Base-by-base conservation (phyloP, 2,888 invertebrate genomes). In the Drosophila picticornis region DNA sequence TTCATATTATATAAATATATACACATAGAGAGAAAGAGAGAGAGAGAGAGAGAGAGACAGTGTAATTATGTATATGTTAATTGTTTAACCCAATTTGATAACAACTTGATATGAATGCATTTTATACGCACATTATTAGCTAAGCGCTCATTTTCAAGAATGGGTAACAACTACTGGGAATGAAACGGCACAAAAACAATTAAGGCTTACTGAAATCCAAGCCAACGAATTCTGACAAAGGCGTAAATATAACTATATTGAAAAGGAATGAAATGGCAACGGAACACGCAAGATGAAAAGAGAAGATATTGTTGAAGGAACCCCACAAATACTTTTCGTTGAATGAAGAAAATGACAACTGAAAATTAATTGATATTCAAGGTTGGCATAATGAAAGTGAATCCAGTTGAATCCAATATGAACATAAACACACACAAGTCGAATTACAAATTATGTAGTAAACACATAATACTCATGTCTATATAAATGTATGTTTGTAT, bases 61-160 rank as follows among this genome's bases (percentile, higher is more conserved):
- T 38, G 65, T 69, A 81, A 77, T 75, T 83, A 53, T 77, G 69
- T 81, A 72, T 58, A 74, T 77, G 81, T 34, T 81, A 77, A 84
- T 87, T 73, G 63, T 67, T 78, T 69, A 87, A 84, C 72, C 72
- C 72, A 84, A 71, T 87, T 75, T 64, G 50, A 29, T 70, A 61
- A 66, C 58, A 65, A 56, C 58, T 74, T 62, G 64, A 80, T 57
- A 59, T 32, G 50, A 57, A 56, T 56, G 22, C 34, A 50, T 38
- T 70, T 52, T 22, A 50, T 19, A 10, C 10, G 5, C 27, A 11
- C 5, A 36, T 19, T 25, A 19, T 52, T 16, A 51, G 32, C 31
- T 53, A 22, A n/a, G 22, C 9, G 22, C 7, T 52, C 31, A 25
- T 51, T 11, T 19, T 29, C 50, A 27, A 7, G 27, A 27, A 27